Conservation (phyloP, 2,113 vertebrate species). For the Trichechus manatus region DNA sequence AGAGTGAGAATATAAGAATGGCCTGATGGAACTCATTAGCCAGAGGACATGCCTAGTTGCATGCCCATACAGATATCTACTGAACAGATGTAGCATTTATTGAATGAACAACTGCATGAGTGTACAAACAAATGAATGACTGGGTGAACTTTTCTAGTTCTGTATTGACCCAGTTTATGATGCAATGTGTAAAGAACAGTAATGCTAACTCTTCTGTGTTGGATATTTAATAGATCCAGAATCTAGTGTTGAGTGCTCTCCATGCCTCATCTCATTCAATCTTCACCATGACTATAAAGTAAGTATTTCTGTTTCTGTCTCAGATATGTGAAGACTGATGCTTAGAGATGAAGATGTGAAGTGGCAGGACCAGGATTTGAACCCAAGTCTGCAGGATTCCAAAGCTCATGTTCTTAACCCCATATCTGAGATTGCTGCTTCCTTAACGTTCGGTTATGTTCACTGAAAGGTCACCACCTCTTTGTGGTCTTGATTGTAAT, state of each 20-base stretch:
- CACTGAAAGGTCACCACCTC: background rate
- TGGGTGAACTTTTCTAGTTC: background rate
- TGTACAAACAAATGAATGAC: background rate
- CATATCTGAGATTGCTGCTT: background rate
- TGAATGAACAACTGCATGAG: background rate
- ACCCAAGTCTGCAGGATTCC: background rate
- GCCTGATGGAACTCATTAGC: background rate
- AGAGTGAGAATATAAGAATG: background rate
- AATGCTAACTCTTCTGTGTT: accelerated
- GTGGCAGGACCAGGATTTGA: background rate
- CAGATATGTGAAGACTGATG: background rate
- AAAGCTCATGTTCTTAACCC: background rate
- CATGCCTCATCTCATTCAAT: background rate
- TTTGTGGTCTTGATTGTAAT: background rate
- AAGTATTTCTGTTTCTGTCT: background rate
- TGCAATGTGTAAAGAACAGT: background rate
- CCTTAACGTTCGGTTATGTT: background rate
- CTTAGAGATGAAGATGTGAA: background rate
- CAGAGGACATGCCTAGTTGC: background rate
- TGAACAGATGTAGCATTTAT: background rate
- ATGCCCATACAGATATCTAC: background rate
- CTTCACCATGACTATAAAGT: background rate
- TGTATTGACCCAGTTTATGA: background rate
- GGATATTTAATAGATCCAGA: background rate
- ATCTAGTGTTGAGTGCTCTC: too few species aligned